A percentile compares a stretch with the other conserved stretches of the same genome.
Evolutionary conservation across 1,140 invertebrate species (phyloP).

Genomic region (Leptinotarsa defecta): DNA sequence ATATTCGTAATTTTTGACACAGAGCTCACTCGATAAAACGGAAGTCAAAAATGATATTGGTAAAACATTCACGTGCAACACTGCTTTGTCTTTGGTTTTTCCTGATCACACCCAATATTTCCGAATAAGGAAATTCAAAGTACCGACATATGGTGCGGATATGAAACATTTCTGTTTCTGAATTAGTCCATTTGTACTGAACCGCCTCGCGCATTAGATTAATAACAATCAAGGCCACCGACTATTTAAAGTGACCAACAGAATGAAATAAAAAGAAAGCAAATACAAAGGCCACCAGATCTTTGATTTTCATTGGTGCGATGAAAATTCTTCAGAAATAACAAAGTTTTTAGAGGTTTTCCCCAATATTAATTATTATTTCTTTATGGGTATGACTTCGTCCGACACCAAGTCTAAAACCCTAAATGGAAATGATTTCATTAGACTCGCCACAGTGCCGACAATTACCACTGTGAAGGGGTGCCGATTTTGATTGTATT

Average conservation of each 20-base stretch:
- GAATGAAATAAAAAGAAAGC: neutral
- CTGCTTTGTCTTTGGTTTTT: neutral
- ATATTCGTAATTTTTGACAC: too few species aligned
- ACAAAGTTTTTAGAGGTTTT: too few species aligned
- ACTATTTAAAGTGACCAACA: neutral
- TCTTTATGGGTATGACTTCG: too few species aligned
- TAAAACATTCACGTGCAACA: neutral
- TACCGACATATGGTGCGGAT: neutral
- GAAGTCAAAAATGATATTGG: too few species aligned
- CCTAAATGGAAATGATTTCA: too few species aligned
- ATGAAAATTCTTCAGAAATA: neutral
- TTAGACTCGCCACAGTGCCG: too few species aligned
- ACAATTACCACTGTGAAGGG: too few species aligned
- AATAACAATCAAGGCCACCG: slow-evolving; percentile 2
- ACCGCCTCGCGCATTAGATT: neutral
- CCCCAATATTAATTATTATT: too few species aligned
- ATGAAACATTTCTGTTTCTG: neutral
- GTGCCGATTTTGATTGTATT: too few species aligned
- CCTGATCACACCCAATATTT: neutral
- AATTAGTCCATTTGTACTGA: neutral
- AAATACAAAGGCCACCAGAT: neutral
- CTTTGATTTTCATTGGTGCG: neutral
- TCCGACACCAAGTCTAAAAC: too few species aligned
- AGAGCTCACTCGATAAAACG: too few species aligned
- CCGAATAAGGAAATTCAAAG: neutral